These are phyloP conservation scores for Rana temporaria DNA, from an alignment of 2,113 vertebrate species.

Conservation along the genomic window DNA sequence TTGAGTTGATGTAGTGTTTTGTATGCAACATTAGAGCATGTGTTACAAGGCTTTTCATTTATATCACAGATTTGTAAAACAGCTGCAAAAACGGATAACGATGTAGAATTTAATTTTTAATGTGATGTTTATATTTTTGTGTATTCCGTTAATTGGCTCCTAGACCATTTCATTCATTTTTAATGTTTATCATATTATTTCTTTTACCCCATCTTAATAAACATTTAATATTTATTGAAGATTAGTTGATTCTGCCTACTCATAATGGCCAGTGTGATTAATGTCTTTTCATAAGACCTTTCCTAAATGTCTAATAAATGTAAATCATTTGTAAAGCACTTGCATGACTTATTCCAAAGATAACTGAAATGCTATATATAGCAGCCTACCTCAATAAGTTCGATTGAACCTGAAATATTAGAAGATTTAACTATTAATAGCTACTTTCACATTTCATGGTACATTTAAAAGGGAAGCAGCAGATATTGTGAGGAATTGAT, in stretches of 20 bases:
- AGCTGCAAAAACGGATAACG: no score
- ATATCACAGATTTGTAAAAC: not conserved
- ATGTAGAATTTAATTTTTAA: conserved; percentile 2
- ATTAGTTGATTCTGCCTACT: not conserved
- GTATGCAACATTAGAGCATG: no score
- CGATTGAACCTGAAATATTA: not conserved
- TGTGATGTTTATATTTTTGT: not conserved
- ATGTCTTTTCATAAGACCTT: not conserved
- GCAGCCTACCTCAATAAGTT: no score
- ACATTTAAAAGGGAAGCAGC: not conserved
- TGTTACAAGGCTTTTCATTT: no score
- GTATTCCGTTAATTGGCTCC: conserved; percentile 24
- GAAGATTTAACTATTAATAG: not conserved
- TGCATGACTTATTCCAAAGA: not conserved
- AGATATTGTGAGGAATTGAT: no score
- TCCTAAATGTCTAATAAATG: not conserved
- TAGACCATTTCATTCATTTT: conserved; percentile 23
- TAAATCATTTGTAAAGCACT: not conserved
- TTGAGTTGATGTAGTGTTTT: no score
- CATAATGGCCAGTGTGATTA: not conserved
- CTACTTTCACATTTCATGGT: not conserved
- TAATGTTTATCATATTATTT: conserved; percentile 13
- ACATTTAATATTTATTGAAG: not conserved
- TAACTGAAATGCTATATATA: no score
- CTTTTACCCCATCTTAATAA: conserved; percentile 3